phyloP scores from a whole-genome alignment of 2,888 invertebrate genomes.

The Phorcus lineatus region DNA sequence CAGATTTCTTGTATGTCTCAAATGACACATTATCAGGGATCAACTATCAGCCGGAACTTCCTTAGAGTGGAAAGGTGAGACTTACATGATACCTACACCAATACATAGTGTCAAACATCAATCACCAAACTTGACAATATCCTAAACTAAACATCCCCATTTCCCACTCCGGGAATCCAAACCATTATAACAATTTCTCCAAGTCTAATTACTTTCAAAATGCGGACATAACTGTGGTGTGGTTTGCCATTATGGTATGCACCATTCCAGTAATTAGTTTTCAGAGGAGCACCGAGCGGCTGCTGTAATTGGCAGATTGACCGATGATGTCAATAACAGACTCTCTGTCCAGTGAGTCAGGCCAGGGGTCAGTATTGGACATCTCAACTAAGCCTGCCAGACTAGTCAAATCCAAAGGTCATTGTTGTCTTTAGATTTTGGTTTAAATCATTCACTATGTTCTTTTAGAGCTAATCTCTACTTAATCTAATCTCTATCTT shows the following conservation, averaged over 20 bases:
- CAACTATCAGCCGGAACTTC: no score
- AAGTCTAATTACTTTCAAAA: background rate
- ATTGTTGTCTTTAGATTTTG: background rate
- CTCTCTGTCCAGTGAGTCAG: background rate
- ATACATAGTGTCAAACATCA: background rate
- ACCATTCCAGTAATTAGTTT: background rate
- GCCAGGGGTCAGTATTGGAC: no score
- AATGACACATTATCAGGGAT: no score
- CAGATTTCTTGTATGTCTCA: no score
- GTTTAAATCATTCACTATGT: no score
- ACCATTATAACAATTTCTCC: background rate
- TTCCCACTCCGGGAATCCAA: background rate
- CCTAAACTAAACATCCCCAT: background rate
- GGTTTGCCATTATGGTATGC: conserved; percentile 1
- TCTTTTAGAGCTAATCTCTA: no score
- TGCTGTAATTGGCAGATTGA: conserved; percentile 1
- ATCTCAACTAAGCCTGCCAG: no score
- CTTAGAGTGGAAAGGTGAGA: no score
- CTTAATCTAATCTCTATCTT: no score
- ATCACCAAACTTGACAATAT: background rate
- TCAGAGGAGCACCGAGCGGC: background rate
- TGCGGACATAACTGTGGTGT: background rate
- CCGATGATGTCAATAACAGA: conserved; percentile 8
- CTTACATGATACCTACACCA: no score
- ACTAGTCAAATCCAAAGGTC: background rate